Percentiles rank a stretch among this genome's conserved stretches.
Evolutionary conservation across 2,888 invertebrate genomes (phyloP).

Genomic region (Apoda limacodes): DNA sequence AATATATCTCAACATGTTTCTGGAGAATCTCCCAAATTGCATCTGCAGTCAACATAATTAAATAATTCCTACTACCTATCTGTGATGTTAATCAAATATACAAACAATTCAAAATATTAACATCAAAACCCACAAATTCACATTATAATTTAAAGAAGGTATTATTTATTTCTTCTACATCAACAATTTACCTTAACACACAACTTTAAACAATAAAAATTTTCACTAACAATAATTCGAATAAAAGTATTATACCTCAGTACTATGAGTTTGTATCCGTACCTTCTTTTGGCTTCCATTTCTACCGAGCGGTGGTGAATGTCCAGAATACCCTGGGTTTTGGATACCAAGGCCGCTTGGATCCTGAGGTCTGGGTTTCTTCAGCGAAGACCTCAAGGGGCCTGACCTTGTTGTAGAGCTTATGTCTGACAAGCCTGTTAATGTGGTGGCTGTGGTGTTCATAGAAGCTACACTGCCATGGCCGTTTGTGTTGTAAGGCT

Average conservation of each 20-base stretch:
- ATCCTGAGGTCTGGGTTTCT: conserved; percentile 78
- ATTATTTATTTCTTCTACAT: conserved; percentile 6
- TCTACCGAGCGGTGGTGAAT: conserved; percentile 84
- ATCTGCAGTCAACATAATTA: too few species aligned
- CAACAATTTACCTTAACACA: conserved; percentile 5
- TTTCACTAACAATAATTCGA: conserved; percentile 1
- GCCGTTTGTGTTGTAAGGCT: conserved; percentile 77
- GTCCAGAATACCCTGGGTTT: conserved; percentile 85
- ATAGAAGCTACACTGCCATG: conserved; percentile 79
- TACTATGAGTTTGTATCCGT: conserved; percentile 91
- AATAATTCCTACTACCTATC: too few species aligned
- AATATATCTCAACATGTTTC: too few species aligned
- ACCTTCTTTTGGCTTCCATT: conserved; percentile 93
- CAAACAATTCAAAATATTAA: too few species aligned
- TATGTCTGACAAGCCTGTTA: conserved; percentile 68
- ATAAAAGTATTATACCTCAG: conserved; percentile 74
- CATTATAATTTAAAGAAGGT: too few species aligned
- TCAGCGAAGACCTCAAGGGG: conserved; percentile 79
- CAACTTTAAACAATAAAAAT: conserved; percentile 5
- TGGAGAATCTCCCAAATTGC: too few species aligned
- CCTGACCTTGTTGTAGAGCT: conserved; percentile 57
- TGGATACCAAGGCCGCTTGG: conserved; percentile 80
- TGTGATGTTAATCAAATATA: too few species aligned
- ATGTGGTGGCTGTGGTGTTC: conserved; percentile 77
- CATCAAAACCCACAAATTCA: too few species aligned